Evolutionary conservation across 2,797 vertebrate species (phyloP).

Genomic region (Poeciliopsis infans): DNA sequence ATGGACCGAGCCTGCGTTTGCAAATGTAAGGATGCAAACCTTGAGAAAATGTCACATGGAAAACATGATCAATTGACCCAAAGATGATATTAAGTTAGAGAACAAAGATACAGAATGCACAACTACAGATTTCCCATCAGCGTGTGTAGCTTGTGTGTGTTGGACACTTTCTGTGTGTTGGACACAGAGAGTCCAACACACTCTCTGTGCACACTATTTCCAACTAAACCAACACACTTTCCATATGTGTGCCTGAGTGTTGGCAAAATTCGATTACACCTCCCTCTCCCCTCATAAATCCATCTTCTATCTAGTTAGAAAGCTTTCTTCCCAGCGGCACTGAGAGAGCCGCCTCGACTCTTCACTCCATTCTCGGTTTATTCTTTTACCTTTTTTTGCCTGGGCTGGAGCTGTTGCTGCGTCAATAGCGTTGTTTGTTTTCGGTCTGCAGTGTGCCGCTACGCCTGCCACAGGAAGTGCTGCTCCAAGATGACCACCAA

Average conservation of each 20-base stretch:
- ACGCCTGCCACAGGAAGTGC: slow-evolving; percentile 98
- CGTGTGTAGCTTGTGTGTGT: slow-evolving; percentile 42
- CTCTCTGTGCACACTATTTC: not conserved
- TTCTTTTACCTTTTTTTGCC: not conserved
- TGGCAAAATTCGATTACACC: slow-evolving; percentile 47
- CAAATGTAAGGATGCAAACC: slow-evolving; percentile 86
- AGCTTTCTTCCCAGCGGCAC: slow-evolving; percentile 25
- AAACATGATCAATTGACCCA: not conserved
- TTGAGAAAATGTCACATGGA: not conserved
- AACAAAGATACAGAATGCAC: not conserved
- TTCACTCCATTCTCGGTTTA: not conserved
- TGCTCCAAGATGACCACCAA: slow-evolving; percentile 92
- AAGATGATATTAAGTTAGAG: not conserved
- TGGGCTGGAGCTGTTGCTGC: not conserved
- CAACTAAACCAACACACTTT: slow-evolving; percentile 17
- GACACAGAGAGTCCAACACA: not conserved
- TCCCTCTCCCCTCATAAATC: slow-evolving; percentile 45
- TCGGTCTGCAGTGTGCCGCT: slow-evolving; percentile 92
- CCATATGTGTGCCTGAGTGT: slow-evolving; percentile 40
- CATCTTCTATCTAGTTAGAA: slow-evolving; percentile 54
- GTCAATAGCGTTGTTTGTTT: slow-evolving; percentile 32
- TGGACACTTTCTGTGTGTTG: too few species aligned
- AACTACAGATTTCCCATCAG: not conserved
- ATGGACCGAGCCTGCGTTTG: slow-evolving; percentile 99
- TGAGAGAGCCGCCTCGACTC: not conserved